These are phyloP conservation scores for Tyria jacobaeae DNA, from an alignment of 2,888 invertebrate genomes.

Conservation along the genomic window DNA sequence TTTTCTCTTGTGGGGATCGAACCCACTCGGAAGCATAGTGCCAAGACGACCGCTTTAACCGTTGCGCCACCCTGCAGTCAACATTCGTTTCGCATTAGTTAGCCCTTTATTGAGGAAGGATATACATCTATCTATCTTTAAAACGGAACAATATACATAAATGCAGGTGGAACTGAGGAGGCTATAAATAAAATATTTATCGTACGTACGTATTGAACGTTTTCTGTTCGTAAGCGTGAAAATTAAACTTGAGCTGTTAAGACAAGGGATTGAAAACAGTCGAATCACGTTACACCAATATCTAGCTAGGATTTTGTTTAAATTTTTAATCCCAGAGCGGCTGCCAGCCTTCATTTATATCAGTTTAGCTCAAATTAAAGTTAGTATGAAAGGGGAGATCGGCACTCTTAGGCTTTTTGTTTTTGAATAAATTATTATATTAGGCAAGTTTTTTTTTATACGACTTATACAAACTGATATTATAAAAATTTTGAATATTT, in stretches of 20 bases:
- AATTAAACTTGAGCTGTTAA: slow-evolving; percentile 55
- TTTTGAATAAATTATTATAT: not conserved
- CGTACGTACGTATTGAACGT: slow-evolving; percentile 50
- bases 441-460: not conserved
- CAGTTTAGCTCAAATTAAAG: slow-evolving; percentile 51
- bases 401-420: slow-evolving; percentile 7
- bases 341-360: slow-evolving; percentile 57
- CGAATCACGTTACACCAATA: slow-evolving; percentile 71
- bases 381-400: slow-evolving; percentile 16
- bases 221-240: slow-evolving; percentile 59
- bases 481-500: too few relatives aligned
- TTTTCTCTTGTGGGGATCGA: too few relatives aligned
- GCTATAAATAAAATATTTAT: slow-evolving; percentile 44
- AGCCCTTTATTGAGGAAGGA: too few relatives aligned
- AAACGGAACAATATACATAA: too few relatives aligned
- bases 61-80: too few relatives aligned
- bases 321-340: slow-evolving; percentile 66
- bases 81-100: too few relatives aligned
- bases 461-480: too few relatives aligned
- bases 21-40: too few relatives aligned
- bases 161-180: too few relatives aligned
- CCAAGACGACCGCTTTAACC: too few relatives aligned
- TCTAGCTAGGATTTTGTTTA: slow-evolving; percentile 65
- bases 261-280: slow-evolving; percentile 61
- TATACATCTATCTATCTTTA: too few relatives aligned